phyloP scores from a whole-genome alignment of 2,113 vertebrate genomes.

The Oceanodroma tethys region DNA sequence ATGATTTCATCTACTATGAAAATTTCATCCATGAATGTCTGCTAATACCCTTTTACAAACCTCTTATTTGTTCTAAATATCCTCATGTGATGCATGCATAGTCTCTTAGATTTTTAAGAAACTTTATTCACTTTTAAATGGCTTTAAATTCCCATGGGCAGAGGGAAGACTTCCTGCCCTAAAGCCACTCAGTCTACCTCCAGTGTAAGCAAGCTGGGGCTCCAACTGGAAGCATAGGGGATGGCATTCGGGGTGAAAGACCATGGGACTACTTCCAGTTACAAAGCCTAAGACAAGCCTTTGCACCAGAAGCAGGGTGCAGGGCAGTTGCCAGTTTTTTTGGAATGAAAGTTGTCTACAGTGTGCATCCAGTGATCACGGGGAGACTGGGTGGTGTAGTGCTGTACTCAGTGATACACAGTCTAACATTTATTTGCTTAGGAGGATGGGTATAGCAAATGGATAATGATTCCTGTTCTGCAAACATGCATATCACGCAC shows the following conservation, averaged over 20 bases:
- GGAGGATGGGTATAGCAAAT: background rate
- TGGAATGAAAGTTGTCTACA: background rate
- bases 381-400: background rate
- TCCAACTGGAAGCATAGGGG: background rate
- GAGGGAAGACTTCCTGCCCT: background rate
- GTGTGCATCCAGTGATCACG: rapidly evolving
- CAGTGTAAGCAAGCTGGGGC: background rate
- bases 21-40: background rate
- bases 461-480: background rate
- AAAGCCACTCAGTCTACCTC: background rate
- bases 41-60: background rate
- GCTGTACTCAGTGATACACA: background rate
- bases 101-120: background rate
- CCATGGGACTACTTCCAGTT: background rate
- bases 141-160: background rate
- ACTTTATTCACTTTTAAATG: background rate
- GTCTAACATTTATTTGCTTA: background rate
- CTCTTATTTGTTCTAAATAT: background rate
- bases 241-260: background rate
- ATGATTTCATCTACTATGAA: background rate
- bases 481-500: background rate
- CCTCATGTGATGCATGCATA: rapidly evolving
- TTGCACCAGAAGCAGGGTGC: background rate
- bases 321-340: background rate
- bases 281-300: background rate